Conservation (phyloP, 2,888 invertebrate species). For the Cyclophora punctaria region DNA sequence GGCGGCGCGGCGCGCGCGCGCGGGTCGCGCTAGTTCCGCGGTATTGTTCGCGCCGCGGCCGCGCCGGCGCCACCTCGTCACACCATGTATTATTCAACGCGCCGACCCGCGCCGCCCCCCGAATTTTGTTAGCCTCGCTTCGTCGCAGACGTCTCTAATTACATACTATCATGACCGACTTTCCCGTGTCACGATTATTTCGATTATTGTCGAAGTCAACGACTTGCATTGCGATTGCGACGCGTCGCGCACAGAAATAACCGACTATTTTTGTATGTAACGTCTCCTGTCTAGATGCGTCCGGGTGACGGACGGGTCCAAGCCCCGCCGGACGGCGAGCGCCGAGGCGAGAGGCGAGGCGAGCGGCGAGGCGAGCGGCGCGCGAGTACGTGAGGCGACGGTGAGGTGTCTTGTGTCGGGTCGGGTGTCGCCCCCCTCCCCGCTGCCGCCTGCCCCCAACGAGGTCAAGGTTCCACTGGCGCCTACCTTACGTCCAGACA, state of each 20-base stretch:
- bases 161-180: slow-evolving; percentile 60
- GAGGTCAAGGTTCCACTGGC: slow-evolving; percentile 63
- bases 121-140: slow-evolving; percentile 57
- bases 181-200: slow-evolving; percentile 52
- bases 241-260: slow-evolving; percentile 25
- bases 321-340: neutral
- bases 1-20: slow-evolving; percentile 29
- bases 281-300: slow-evolving; percentile 14
- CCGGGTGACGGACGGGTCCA: slow-evolving; percentile 7
- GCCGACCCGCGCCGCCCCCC: slow-evolving; percentile 64
- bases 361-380: slow-evolving; percentile 4
- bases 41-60: neutral
- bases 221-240: slow-evolving; percentile 27
- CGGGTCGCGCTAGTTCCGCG: slow-evolving; percentile 12
- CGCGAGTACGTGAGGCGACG: slow-evolving; percentile 8
- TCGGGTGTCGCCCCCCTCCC: slow-evolving; percentile 41
- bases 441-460: slow-evolving; percentile 33
- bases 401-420: slow-evolving; percentile 38
- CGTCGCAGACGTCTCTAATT: slow-evolving; percentile 54
- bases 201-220: slow-evolving; percentile 46
- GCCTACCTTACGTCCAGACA: slow-evolving; percentile 53
- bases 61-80: slow-evolving; percentile 42
- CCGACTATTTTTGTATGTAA: slow-evolving; percentile 17
- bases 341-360: slow-evolving; percentile 5
- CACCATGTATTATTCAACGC: slow-evolving; percentile 65